Percentiles rank a stretch among this genome's conserved stretches.
phyloP scores from a whole-genome alignment of 2,888 invertebrate genomes.

The Portevinia maculata region DNA sequence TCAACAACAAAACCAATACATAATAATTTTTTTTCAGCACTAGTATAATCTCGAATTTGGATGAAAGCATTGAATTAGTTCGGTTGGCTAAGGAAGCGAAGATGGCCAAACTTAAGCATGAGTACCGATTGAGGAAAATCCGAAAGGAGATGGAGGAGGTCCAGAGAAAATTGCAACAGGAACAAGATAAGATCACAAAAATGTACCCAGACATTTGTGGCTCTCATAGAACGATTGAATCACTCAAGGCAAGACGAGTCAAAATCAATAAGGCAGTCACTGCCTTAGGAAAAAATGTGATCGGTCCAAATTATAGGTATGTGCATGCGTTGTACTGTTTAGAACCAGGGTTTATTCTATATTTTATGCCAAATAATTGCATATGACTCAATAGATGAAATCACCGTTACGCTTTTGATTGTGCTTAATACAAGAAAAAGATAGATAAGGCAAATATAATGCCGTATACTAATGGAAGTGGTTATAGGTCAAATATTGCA shows the following conservation, averaged over 20 bases:
- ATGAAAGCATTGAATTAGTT: conserved; percentile 80
- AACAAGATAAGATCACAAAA: conserved; percentile 78
- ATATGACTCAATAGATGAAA: too few species aligned
- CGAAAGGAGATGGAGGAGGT: conserved; percentile 77
- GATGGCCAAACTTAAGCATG: conserved; percentile 77
- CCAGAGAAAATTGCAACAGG: conserved; percentile 77
- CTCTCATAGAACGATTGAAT: conserved; percentile 79
- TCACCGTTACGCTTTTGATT: too few species aligned
- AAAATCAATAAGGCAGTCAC: conserved; percentile 79
- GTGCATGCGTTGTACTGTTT: too few species aligned
- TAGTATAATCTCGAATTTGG: conserved; percentile 79
- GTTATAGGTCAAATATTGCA: too few species aligned
- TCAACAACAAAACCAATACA: too few species aligned
- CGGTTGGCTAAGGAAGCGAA: conserved; percentile 79
- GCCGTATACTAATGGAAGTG: too few species aligned
- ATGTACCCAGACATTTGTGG: conserved; percentile 80
- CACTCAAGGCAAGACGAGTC: conserved; percentile 78
- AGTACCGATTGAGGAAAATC: conserved; percentile 78
- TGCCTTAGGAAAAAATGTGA: conserved; percentile 78
- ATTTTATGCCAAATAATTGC: too few species aligned
- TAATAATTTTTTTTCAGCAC: conserved; percentile 76
- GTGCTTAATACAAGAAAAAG: too few species aligned
- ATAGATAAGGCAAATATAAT: too few species aligned
- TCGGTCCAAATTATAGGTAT: conserved; percentile 78
- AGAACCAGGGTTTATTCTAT: not conserved